A percentile compares a stretch with the other conserved stretches of the same genome.
Conservation (phyloP, 2,797 vertebrate species). For the Gobionotothen gibberifrons region DNA sequence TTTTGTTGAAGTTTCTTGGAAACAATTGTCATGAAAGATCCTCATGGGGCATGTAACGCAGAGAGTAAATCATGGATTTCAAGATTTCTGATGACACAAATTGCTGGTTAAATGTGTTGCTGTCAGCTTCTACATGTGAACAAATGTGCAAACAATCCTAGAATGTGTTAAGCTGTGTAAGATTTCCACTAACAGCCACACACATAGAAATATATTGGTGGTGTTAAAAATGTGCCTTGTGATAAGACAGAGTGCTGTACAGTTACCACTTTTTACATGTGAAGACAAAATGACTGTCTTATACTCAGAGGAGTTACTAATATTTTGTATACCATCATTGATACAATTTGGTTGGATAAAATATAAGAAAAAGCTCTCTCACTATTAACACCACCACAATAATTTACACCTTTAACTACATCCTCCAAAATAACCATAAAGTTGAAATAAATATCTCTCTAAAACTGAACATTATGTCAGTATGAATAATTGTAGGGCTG, state of each 20-base stretch:
- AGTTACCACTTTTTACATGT: not conserved
- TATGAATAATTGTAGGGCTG: not conserved
- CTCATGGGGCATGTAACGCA: conserved; percentile 17
- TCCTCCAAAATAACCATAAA: not conserved
- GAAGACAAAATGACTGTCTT: not conserved
- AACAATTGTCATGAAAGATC: conserved; percentile 35
- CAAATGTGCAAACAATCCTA: conserved; percentile 16
- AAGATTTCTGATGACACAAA: conserved; percentile 30
- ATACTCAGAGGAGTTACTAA: not conserved
- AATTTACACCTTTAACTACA: not conserved
- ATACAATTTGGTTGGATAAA: not conserved
- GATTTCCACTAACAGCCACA: not conserved
- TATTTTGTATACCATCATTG: not conserved
- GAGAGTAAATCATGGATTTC: conserved; percentile 16
- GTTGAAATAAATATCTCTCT: not conserved
- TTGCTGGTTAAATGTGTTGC: conserved; percentile 16
- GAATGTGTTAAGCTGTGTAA: conserved; percentile 24
- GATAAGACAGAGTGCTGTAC: not conserved
- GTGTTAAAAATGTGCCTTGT: not conserved
- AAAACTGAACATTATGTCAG: not conserved
- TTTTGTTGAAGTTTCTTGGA: conserved; percentile 41
- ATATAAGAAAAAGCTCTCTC: not conserved
- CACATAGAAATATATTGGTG: not conserved
- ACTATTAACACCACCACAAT: not conserved
- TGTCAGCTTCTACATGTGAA: conserved; percentile 33